phyloP scores from a whole-genome alignment of 2,797 vertebrate genomes.

The Gallinago stenura region DNA sequence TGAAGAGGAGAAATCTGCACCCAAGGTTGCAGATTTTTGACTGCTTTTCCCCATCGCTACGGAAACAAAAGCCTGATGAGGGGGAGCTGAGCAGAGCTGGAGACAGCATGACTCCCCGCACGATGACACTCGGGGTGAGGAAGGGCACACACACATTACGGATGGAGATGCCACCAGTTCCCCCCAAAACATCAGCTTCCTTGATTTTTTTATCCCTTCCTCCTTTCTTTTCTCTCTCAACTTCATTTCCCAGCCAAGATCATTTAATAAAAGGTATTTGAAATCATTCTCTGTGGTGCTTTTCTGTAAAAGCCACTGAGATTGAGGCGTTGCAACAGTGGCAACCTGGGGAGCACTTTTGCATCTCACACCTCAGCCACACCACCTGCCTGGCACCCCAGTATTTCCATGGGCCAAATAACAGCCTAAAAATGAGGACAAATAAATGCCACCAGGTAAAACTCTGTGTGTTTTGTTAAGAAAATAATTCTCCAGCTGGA shows the following conservation, averaged over 20 bases:
- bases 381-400: background rate
- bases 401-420: accelerated
- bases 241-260: background rate
- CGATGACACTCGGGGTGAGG: background rate
- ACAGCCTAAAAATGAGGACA: background rate
- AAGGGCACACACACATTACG: accelerated
- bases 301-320: background rate
- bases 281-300: accelerated
- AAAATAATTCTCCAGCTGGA: accelerated
- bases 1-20: background rate
- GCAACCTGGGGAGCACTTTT: background rate
- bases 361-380: background rate
- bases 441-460: background rate
- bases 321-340: accelerated
- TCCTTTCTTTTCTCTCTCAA: background rate
- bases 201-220: background rate
- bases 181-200: background rate
- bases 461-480: background rate
- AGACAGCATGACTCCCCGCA: accelerated
- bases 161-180: background rate
- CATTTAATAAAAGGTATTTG: background rate
- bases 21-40: background rate
- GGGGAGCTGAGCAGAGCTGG: background rate
- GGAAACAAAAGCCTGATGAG: background rate
- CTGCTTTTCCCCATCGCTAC: background rate